Evolutionary conservation across 2,888 invertebrate species (phyloP).

Genomic region (Anorthoa munda): DNA sequence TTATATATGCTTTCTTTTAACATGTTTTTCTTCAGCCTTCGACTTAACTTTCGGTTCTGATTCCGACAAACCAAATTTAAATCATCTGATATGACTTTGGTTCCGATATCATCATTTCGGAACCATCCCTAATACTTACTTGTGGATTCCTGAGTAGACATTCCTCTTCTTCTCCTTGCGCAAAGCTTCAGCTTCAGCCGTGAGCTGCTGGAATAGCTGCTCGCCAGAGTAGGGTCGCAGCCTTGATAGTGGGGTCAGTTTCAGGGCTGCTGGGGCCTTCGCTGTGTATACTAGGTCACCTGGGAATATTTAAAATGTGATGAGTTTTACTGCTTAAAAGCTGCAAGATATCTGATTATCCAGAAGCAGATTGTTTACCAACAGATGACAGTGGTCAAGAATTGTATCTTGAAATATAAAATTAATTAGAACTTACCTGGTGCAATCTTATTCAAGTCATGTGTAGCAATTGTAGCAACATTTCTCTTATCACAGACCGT

Average conservation of each 20-base stretch:
- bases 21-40: too few species aligned
- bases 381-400: too few species aligned
- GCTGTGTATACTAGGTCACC: constrained; percentile 93
- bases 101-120: too few species aligned
- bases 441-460: constrained; percentile 93
- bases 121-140: constrained; percentile 78
- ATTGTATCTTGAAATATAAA: too few species aligned
- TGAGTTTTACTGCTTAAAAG: too few species aligned
- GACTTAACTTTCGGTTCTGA: too few species aligned
- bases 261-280: constrained; percentile 91
- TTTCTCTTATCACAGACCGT: constrained; percentile 95
- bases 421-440: constrained; percentile 81
- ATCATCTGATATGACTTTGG: too few species aligned
- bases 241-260: constrained; percentile 93
- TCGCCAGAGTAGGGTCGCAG: constrained; percentile 92
- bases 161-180: constrained; percentile 96
- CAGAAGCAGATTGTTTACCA: too few species aligned
- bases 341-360: too few species aligned
- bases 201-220: constrained; percentile 93
- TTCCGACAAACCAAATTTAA: too few species aligned
- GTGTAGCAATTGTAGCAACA: constrained; percentile 95
- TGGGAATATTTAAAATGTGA: constrained; percentile 56
- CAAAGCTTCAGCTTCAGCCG: constrained; percentile 94
- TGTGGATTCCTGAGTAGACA: constrained; percentile 95
- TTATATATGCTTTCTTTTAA: too few species aligned